Percentiles rank a stretch among this genome's conserved stretches.
phyloP scores from a whole-genome alignment of 2,888 invertebrate genomes.

The Steinernema hermaphroditum region DNA sequence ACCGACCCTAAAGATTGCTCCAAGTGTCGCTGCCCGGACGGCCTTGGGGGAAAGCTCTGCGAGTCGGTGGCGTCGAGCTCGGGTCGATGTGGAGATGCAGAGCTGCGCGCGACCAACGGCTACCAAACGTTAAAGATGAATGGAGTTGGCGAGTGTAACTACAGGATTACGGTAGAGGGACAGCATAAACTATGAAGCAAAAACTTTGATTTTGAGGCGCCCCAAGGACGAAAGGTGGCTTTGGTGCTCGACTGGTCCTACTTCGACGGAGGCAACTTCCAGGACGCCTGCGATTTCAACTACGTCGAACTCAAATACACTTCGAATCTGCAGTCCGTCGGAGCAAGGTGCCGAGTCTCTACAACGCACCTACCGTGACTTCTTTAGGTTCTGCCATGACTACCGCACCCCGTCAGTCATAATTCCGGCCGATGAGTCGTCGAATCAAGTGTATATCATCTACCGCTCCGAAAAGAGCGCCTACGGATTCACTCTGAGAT shows the following conservation, averaged over 20 bases:
- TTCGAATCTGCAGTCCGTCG: conserved; percentile 38
- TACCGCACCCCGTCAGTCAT: not conserved
- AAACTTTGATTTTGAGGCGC: conserved; percentile 39
- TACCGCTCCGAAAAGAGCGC: not conserved
- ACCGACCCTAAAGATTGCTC: conserved; percentile 55
- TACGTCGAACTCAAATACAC: conserved; percentile 52
- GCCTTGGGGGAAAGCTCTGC: conserved; percentile 51
- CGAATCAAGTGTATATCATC: not conserved
- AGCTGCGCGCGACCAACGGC: not conserved
- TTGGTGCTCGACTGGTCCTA: conserved; percentile 42
- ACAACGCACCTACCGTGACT: not conserved
- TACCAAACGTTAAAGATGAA: not conserved
- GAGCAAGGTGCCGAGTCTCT: conserved; percentile 11
- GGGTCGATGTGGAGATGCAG: not conserved
- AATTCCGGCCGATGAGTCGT: not conserved
- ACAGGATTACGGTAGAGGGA: not conserved
- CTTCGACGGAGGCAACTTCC: conserved; percentile 42
- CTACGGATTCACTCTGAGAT: conserved; percentile 33
- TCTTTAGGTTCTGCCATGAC: not conserved
- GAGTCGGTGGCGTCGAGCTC: conserved; percentile 44
- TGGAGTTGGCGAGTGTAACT: not conserved
- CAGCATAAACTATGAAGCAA: no score
- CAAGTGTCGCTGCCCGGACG: conserved; percentile 49
- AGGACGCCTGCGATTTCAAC: conserved; percentile 46
- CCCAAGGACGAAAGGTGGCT: conserved; percentile 45